Conservation (phyloP, 1,140 invertebrate genomes). For the Panagrolaimus sp. region DNA sequence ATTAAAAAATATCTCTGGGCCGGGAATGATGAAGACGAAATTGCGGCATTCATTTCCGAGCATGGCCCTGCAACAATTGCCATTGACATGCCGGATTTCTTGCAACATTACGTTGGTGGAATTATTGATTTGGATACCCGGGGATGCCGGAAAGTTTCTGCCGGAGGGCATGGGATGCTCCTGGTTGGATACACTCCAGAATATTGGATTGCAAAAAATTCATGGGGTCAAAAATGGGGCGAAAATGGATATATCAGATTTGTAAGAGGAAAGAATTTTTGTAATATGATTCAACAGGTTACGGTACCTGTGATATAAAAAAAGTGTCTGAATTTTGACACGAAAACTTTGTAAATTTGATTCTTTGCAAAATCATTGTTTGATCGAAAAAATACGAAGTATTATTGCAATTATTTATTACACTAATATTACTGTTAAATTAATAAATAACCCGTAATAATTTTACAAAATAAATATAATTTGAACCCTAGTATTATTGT, state of each 20-base stretch:
- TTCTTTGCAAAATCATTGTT: background rate
- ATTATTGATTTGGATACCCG: background rate
- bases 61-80: background rate
- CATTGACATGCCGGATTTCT: background rate
- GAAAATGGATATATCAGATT: constrained; percentile 81
- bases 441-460: too few relatives aligned
- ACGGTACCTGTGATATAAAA: too few relatives aligned
- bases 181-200: background rate
- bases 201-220: constrained; percentile 80
- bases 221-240: constrained; percentile 54
- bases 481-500: too few relatives aligned
- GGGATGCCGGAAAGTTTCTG: background rate
- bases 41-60: background rate
- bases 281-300: background rate
- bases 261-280: constrained; percentile 68
- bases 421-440: too few relatives aligned
- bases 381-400: too few relatives aligned
- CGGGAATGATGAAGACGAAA: background rate
- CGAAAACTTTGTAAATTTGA: too few relatives aligned
- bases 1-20: background rate
- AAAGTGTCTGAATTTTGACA: too few relatives aligned
- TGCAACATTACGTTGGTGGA: background rate
- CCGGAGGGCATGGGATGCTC: background rate
- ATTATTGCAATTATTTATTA: too few relatives aligned
- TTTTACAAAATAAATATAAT: too few relatives aligned